Conservation (phyloP, 2,797 vertebrate species). For the Synaphobranchus kaupii region DNA sequence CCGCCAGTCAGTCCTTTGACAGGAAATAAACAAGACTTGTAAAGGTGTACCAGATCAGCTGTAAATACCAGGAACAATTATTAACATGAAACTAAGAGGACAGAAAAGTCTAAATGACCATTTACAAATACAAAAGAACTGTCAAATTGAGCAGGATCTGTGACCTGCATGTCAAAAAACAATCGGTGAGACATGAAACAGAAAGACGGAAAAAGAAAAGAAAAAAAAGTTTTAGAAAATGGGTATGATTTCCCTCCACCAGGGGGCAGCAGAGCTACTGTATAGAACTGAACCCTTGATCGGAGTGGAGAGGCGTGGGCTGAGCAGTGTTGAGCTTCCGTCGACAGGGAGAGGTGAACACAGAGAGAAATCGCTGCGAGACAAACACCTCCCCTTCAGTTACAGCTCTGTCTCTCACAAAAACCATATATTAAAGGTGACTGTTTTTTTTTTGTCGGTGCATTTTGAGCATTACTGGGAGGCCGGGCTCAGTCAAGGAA, state of each 20-base stretch:
- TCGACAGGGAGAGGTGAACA: neutral
- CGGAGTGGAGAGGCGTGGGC: neutral
- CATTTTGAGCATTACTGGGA: too few species aligned
- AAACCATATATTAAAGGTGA: neutral
- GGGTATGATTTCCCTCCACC: slow-evolving; percentile 35
- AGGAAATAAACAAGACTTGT: neutral
- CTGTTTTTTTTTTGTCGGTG: too few species aligned
- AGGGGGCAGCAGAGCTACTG: slow-evolving; percentile 50
- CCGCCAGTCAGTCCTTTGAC: neutral
- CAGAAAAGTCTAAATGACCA: neutral
- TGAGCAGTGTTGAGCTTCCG: neutral
- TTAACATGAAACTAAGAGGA: neutral
- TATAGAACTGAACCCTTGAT: neutral
- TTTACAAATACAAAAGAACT: neutral
- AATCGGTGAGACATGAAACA: neutral
- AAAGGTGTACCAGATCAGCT: neutral
- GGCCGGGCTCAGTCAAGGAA: neutral
- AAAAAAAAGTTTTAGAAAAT: neutral
- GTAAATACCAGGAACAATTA: neutral
- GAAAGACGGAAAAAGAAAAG: neutral
- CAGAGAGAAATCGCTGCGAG: neutral
- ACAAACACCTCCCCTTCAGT: neutral
- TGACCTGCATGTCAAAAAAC: neutral
- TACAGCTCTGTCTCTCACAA: neutral
- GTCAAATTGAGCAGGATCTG: neutral